Evolutionary conservation across 2,113 vertebrate genomes (phyloP), one percentile per base, ranked within the genome.

Genomic region (Phyllopteryx taeniolatus): DNA sequence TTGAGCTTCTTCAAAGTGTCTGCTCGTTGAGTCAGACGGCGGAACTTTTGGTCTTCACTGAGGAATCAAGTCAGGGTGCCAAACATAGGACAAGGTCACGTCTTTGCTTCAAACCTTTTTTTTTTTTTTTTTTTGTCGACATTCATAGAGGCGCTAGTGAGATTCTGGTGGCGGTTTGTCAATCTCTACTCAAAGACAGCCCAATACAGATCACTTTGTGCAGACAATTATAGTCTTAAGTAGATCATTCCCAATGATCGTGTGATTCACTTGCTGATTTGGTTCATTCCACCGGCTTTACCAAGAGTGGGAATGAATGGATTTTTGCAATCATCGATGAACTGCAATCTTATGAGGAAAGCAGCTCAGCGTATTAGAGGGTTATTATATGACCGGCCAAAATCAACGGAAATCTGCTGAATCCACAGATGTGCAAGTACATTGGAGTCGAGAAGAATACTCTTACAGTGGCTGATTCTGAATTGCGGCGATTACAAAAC

Each of bases 1-100:
- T 73, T 68, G 64, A 82, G 79, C 56, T 74, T 53, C n/a, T 53
- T 76, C 62, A 2, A 27, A 39, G 65, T 63, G 46, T 80, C 75
- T 74, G 49, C 71, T 70, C 42, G 76, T 74, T 67, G 66, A 66
- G 67, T 67, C 73, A 73, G 27, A 75, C 77, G 51, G 54, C 8
- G 31, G 31, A 61, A 61, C 27, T 66, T 46, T n/a, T 19, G 42
- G 9, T 14, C 67, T 31, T 72, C 62, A n/a, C 62, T 7, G 39
- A 64, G 43, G n/a, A 66, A 42, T 42, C 35, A 11, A n/a, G 53
- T 56, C 20, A 10, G 27, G 5, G 59, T 77, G 72, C 70, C 82
- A 78, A 73, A 39, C 56, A 59, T 33, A 53, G 7, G 12, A 70
- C 19, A 64, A 79, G 76, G 72, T 83, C 74, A 57, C 59, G 67